Evolutionary conservation across 2,797 vertebrate species (phyloP), one percentile per base, ranked within the genome.

Genomic region (Scomberomorus guttatus): DNA sequence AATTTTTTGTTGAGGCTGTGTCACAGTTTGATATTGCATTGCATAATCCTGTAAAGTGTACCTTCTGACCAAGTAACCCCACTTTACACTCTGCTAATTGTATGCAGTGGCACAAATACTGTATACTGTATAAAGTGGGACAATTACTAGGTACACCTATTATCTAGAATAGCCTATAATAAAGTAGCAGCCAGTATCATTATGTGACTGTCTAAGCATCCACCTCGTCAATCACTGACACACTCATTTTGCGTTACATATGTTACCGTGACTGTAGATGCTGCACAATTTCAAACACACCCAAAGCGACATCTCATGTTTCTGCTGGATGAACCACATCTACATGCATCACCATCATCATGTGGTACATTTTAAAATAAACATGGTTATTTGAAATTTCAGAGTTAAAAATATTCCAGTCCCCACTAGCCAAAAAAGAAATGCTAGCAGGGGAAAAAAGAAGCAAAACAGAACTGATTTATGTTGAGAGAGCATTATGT

Each of bases 41-140:
- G 27, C n/a, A 65, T 75, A 80, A 84, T 69, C 25, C 15, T 58
- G 39, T 6, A 37, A 51, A 70, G 24, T 29, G 44, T 18, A 55
- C 42, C 37, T 6, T 44, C 52, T 76, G 71, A 34, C 44, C 56
- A 55, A 44, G 29, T 34, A 39, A 80, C 39, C 50, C 11, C 66
- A 72, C 58, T 18, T 71, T 11, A 60, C 52, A 68, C n/a, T 39
- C 62, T 24, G 34, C 24, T 77, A 81, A 83, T 77, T 81, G 37
- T 51, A 44, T 48, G 46, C 37, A 20, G 22, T 10, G 32, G 48
- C 50, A 77, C n/a, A 58, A 12, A 64, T 20, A 13, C 9, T 32
- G 54, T 72, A 32, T 29, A 44, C 3, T 42, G 13, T 13, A 13
- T 58, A 14, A 3, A 15, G 6, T 14, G 22, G 48, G 55, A n/a